phyloP scores from a whole-genome alignment of 2,113 vertebrate species.

The Lota lota region DNA sequence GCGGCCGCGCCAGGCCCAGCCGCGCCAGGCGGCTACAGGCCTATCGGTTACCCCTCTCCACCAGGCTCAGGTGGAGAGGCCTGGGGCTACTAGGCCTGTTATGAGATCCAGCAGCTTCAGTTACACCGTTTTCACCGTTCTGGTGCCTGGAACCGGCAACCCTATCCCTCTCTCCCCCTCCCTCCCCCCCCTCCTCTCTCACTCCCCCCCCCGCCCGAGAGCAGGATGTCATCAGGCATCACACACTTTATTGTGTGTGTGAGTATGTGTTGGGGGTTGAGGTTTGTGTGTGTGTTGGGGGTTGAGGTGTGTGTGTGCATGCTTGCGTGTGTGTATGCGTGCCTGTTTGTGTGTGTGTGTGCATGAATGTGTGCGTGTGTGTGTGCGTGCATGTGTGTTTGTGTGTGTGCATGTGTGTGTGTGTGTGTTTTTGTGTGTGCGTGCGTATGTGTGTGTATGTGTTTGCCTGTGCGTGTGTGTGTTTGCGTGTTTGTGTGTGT shows the following conservation, averaged over 20 bases:
- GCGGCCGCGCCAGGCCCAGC: constrained; percentile 34
- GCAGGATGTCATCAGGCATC: constrained; percentile 68
- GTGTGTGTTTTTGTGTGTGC: constrained; percentile 55
- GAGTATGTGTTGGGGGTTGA: constrained; percentile 13
- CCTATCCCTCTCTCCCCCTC: constrained; percentile 43
- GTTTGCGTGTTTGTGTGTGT: constrained; percentile 8
- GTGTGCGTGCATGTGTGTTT: neutral
- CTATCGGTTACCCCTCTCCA: constrained; percentile 72
- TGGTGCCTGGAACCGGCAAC: constrained; percentile 69
- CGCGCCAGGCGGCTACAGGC: constrained; percentile 35
- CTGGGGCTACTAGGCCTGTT: constrained; percentile 55
- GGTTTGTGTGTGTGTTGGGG: neutral
- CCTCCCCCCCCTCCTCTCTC: neutral
- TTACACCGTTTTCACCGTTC: constrained; percentile 76
- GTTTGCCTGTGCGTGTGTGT: no score
- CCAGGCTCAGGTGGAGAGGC: constrained; percentile 64
- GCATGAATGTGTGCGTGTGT: neutral
- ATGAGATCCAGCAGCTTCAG: constrained; percentile 70
- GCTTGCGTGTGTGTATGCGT: neutral
- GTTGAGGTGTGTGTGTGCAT: neutral
- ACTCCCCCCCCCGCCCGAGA: constrained; percentile 31
- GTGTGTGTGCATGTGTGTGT: constrained; percentile 13
- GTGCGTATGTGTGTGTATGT: constrained; percentile 28
- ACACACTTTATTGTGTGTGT: constrained; percentile 57
- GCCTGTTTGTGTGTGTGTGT: constrained; percentile 24